Percentiles rank a stretch among this genome's conserved stretches.
These are phyloP conservation scores for Heterochromis multidens DNA, from an alignment of 2,113 vertebrate genomes.

Conservation along the genomic window DNA sequence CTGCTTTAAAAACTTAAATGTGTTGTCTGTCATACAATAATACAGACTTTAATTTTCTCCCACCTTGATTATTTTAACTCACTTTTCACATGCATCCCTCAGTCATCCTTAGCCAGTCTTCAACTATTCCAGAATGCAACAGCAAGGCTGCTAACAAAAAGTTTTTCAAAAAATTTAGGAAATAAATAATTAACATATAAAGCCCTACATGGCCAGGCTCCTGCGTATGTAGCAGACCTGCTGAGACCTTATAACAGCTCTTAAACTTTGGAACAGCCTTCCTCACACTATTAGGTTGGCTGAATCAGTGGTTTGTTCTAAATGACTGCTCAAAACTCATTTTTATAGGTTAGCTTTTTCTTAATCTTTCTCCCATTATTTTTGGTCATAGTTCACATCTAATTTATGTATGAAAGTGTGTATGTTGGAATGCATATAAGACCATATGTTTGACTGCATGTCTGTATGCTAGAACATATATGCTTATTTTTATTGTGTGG, in stretches of 20 bases:
- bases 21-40: not conserved
- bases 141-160: not conserved
- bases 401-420: not conserved
- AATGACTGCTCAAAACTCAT: not conserved
- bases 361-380: not conserved
- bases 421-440: not conserved
- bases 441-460: not conserved
- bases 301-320: not conserved
- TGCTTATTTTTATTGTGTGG: not conserved
- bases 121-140: not conserved
- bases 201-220: too few relatives aligned
- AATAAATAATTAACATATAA: too few relatives aligned
- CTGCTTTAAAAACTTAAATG: not conserved
- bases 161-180: not conserved
- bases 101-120: not conserved
- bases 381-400: not conserved
- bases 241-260: not conserved
- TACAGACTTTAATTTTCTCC: not conserved
- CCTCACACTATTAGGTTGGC: rapidly evolving
- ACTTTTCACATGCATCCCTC: not conserved
- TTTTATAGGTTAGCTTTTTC: not conserved
- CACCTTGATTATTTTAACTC: not conserved
- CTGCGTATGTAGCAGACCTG: too few relatives aligned
- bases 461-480: not conserved
- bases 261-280: not conserved